Base-by-base conservation (phyloP, 2,113 vertebrate genomes). In the Trogon surrucura region DNA sequence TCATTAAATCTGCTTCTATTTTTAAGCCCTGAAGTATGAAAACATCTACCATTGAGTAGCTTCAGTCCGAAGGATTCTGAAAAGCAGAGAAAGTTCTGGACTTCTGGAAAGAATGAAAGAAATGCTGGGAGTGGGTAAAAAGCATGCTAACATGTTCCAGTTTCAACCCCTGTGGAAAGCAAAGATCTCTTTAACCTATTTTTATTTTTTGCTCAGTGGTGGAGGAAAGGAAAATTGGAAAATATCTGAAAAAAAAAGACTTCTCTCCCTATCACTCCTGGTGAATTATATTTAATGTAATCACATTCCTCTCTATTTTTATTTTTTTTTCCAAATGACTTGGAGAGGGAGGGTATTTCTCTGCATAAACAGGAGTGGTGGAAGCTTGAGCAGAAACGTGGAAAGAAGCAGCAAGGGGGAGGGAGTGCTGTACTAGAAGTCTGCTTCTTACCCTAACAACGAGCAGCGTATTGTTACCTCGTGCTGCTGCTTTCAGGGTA, bases 1-100 rank as follows among this genome's bases (percentile, higher is more conserved):
- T 90, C n/a, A 96, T 97, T 95, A 91, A 83, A 83, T 22, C n/a
- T 44, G 15, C 14, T 94, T 95, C 96, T 96, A 93, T 94, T 94
- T 96, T 91, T 92, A 91, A 88, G 61, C 23, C 21, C 26, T 94
- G 54, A 96, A 93, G 38, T 61, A 93, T 6, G 22, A 96, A 96
- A 94, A 90, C 51, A 91, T 93, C 74, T 90, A 95, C 82, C 51
- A 64, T 53, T 79, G 60, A 91, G 86, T 45, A 93, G 85, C 79
- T 93, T 91, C 72, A 64, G 44, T 67, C 5, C 3, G 23, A 82
- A 88, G 26, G 44, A 84, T 66, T 93, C 75, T 90, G 27, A 93
- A 90, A 96, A 78, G 48, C 0, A 0, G 69, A 51, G 82, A 95
- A 94, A 95, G 47, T 11, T 2, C 26, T 83, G 58, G 75, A 64